Conservation (phyloP, 2,113 vertebrate genomes). For the Leucopsar rothschildi region DNA sequence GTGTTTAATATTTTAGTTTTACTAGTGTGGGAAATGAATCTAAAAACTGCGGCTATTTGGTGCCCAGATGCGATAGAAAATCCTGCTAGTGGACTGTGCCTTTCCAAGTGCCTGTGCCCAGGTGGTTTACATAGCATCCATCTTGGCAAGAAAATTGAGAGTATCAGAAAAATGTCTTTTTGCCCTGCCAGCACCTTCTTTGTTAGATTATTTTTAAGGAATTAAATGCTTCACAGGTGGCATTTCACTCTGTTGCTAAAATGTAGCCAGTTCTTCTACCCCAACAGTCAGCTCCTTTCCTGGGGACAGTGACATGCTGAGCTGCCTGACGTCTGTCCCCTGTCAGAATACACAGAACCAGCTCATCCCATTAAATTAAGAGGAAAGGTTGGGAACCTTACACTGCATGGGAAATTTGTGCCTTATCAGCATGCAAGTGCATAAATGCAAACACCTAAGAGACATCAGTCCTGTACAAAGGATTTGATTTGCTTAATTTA, state of each 20-base stretch:
- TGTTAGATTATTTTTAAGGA: neutral
- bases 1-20: neutral
- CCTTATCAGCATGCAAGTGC: neutral
- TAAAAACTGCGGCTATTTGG: neutral
- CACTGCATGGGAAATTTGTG: fast-evolving
- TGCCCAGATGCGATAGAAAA: neutral
- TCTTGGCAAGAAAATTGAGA: neutral
- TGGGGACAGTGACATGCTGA: neutral
- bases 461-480: neutral
- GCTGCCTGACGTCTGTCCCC: neutral
- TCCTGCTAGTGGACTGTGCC: neutral
- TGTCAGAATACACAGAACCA: neutral
- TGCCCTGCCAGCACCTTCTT: neutral
- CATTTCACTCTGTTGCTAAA: neutral
- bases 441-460: neutral
- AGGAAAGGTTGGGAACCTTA: neutral
- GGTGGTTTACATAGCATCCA: neutral
- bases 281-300: neutral
- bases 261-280: neutral
- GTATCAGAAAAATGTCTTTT: neutral
- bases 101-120: neutral
- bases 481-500: neutral
- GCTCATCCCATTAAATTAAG: neutral
- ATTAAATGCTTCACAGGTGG: neutral
- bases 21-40: neutral